These are phyloP conservation scores for Lateolabrax maculatus DNA, from an alignment of 2,797 vertebrate species.

Conservation along the genomic window DNA sequence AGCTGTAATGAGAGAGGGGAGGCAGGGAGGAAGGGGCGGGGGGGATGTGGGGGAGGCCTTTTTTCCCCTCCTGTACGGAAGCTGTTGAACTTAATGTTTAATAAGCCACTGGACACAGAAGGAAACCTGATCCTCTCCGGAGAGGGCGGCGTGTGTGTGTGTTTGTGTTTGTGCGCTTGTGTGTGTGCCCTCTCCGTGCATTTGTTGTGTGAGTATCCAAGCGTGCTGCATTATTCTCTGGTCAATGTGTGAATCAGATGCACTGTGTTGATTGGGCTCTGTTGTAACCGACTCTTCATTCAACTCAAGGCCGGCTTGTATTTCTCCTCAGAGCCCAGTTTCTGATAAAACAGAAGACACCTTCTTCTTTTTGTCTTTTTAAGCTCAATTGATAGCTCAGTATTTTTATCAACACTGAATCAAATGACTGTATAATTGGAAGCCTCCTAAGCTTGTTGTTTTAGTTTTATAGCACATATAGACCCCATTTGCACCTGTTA, in stretches of 20 bases:
- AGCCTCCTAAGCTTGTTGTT: not conserved
- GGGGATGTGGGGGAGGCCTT: slow-evolving; percentile 23
- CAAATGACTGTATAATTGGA: not conserved
- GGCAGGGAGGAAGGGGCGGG: slow-evolving; percentile 16
- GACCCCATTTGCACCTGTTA: not conserved
- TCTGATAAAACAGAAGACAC: not conserved
- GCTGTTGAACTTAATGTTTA: slow-evolving; percentile 78
- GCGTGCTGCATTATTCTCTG: slow-evolving; percentile 52
- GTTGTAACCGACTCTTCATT: slow-evolving; percentile 59
- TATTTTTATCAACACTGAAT: accelerated
- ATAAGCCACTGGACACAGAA: slow-evolving; percentile 73
- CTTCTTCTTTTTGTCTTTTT: not conserved
- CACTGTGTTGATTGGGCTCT: slow-evolving; percentile 50
- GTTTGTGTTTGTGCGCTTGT: slow-evolving; percentile 33
- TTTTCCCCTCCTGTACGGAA: slow-evolving; percentile 65
- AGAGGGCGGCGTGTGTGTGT: slow-evolving; percentile 40
- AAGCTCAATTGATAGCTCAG: not conserved
- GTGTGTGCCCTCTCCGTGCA: slow-evolving; percentile 9
- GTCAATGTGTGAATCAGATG: slow-evolving; percentile 65
- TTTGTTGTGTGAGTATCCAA: slow-evolving; percentile 54
- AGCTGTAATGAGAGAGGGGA: slow-evolving; percentile 74
- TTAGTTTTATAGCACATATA: not conserved
- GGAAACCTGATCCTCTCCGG: slow-evolving; percentile 61
- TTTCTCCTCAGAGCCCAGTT: slow-evolving; percentile 35
- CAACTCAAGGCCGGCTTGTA: slow-evolving; percentile 11